A percentile compares a stretch with the other conserved stretches of the same genome.
phyloP scores from a whole-genome alignment of 2,113 vertebrate genomes.

The Ictidomys tridecemlineatus region DNA sequence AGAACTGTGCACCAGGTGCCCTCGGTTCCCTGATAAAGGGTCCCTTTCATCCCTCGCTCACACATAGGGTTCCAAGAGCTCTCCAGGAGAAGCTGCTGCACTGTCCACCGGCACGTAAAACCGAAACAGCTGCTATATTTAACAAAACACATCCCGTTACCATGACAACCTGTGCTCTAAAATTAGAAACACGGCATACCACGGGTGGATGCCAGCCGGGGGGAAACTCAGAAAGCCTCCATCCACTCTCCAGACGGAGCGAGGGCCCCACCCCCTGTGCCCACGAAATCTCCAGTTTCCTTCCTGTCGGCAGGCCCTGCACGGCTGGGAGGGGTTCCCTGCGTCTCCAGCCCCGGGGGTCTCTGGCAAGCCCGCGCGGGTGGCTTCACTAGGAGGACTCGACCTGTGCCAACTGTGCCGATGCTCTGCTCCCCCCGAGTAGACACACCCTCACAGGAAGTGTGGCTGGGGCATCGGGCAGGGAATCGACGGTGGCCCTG shows the following conservation, averaged over 20 bases:
- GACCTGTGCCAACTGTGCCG: no score
- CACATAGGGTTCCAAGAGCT: slow-evolving; percentile 61
- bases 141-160: slow-evolving; percentile 81
- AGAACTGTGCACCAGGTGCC: background rate
- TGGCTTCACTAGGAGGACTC: no score
- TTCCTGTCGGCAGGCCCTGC: background rate
- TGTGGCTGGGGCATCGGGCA: background rate
- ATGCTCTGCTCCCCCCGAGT: no score
- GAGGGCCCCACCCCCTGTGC: background rate
- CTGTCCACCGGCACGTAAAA: slow-evolving; percentile 76
- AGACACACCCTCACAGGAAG: background rate
- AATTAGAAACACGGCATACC: slow-evolving; percentile 81
- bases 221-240: slow-evolving; percentile 35
- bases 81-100: slow-evolving; percentile 60
- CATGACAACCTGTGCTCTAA: slow-evolving; percentile 85
- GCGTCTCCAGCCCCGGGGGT: fast-evolving
- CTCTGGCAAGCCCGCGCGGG: no score
- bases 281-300: background rate
- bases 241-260: fast-evolving
- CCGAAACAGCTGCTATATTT: slow-evolving; percentile 85
- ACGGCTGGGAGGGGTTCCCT: background rate
- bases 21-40: background rate
- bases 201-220: slow-evolving; percentile 32
- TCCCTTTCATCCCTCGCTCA: slow-evolving; percentile 17
- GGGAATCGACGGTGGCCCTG: fast-evolving